phyloP scores from a whole-genome alignment of 2,113 vertebrate genomes.

The Chaetops frenatus region DNA sequence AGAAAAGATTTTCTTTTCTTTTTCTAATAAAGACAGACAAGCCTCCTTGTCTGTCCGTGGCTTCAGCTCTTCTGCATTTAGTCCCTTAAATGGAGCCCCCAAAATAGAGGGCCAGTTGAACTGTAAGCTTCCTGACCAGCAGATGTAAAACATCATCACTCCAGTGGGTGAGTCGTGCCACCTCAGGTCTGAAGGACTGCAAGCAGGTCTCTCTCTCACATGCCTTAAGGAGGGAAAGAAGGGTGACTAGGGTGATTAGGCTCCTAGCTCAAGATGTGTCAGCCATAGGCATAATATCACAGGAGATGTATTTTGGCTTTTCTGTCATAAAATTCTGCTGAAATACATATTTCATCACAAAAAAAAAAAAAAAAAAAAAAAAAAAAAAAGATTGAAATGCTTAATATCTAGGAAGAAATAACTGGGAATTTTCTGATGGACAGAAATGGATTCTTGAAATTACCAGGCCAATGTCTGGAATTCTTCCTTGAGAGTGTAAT shows the following conservation, averaged over 20 bases:
- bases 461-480: neutral
- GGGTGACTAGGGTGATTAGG: neutral
- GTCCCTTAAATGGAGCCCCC: neutral
- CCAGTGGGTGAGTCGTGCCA: accelerated
- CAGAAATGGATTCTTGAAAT: neutral
- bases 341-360: neutral
- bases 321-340: neutral
- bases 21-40: too few species aligned
- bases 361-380: neutral
- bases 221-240: neutral
- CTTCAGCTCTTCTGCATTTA: neutral
- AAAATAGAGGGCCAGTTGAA: neutral
- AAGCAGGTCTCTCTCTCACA: neutral
- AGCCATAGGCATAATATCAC: neutral
- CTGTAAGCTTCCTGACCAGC: neutral
- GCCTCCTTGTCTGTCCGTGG: neutral
- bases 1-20: too few species aligned
- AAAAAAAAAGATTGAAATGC: neutral
- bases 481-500: neutral
- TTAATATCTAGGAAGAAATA: neutral
- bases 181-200: neutral
- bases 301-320: neutral
- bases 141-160: neutral
- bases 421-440: neutral
- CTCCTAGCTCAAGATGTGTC: neutral